These are phyloP conservation scores for Scortum barcoo DNA, from an alignment of 2,113 vertebrate species.

Conservation along the genomic window DNA sequence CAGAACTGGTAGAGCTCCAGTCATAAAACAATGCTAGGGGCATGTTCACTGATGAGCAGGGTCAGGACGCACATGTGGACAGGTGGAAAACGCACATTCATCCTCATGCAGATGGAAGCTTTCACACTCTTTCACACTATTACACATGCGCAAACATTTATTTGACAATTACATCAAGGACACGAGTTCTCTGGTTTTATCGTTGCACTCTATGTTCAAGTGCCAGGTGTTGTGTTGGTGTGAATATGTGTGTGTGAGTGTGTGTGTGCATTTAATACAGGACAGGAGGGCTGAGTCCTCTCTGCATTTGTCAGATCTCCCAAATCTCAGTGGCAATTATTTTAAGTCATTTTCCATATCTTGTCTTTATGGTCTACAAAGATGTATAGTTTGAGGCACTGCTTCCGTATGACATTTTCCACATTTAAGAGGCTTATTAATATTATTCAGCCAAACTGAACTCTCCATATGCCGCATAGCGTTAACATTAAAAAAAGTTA, in stretches of 20 bases:
- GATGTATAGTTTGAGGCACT: slow-evolving; percentile 7
- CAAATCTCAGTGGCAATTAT: background rate
- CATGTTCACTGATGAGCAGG: slow-evolving; percentile 60
- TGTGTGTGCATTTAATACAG: slow-evolving; percentile 39
- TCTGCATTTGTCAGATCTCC: slow-evolving; percentile 17
- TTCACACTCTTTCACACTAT: slow-evolving; percentile 6
- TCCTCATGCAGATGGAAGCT: slow-evolving; percentile 27
- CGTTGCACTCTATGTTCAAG: background rate
- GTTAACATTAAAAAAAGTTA: too few relatives aligned
- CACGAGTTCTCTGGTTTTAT: slow-evolving; percentile 6
- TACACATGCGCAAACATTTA: slow-evolving; percentile 7
- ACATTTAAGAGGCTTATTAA: background rate
- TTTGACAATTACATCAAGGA: slow-evolving; percentile 35
- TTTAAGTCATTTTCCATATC: slow-evolving; percentile 17
- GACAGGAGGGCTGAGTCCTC: slow-evolving; percentile 5
- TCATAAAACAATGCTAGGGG: slow-evolving; percentile 66
- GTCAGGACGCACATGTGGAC: slow-evolving; percentile 62
- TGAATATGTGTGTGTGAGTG: slow-evolving; percentile 8
- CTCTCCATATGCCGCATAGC: background rate
- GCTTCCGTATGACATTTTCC: background rate
- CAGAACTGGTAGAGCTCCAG: slow-evolving; percentile 27
- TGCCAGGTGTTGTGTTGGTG: slow-evolving; percentile 58
- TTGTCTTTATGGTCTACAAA: slow-evolving; percentile 28
- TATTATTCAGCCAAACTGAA: background rate
- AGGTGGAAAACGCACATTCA: slow-evolving; percentile 39